phyloP scores from a whole-genome alignment of 1,140 invertebrate species.

The Monomorium pharaonis region DNA sequence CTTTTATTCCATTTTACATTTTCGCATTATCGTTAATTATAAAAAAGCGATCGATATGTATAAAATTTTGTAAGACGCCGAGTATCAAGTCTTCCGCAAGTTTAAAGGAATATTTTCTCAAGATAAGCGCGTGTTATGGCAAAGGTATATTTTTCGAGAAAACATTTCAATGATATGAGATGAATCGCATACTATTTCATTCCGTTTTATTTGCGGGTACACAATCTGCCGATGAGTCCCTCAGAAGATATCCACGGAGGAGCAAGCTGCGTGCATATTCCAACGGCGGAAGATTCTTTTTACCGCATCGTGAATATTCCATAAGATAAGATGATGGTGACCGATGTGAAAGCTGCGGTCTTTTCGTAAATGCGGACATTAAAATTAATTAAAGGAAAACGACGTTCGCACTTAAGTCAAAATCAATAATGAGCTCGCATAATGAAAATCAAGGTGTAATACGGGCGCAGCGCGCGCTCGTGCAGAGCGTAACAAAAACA shows the following conservation, averaged over 20 bases:
- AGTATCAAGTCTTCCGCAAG: not conserved
- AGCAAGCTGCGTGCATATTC: not conserved
- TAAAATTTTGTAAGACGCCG: not conserved
- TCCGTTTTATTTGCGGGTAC: slow-evolving; percentile 26
- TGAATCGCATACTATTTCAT: slow-evolving; percentile 32
- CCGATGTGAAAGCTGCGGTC: not conserved
- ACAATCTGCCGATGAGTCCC: slow-evolving; percentile 32
- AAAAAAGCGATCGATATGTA: not conserved
- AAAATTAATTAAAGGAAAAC: slow-evolving; percentile 47
- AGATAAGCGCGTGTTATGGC: slow-evolving; percentile 1
- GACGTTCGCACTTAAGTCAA: slow-evolving; percentile 8
- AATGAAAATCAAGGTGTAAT: slow-evolving; percentile 54
- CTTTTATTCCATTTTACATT: not conserved
- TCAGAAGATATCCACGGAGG: slow-evolving; percentile 3
- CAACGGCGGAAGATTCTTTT: slow-evolving; percentile 2
- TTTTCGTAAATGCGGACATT: not conserved
- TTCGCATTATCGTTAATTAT: not conserved
- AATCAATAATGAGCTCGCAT: slow-evolving; percentile 44
- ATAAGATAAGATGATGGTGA: not conserved
- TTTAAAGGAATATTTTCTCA: slow-evolving; percentile 10
- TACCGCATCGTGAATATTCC: slow-evolving; percentile 19
- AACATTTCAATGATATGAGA: slow-evolving; percentile 16
- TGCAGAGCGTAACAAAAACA: slow-evolving; percentile 22
- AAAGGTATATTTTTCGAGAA: not conserved
- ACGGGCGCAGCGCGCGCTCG: not conserved